Percentiles rank a stretch among this genome's conserved stretches.
These are phyloP conservation scores for Geotrupes spiniger DNA, from an alignment of 2,888 invertebrate species.

Conservation along the genomic window DNA sequence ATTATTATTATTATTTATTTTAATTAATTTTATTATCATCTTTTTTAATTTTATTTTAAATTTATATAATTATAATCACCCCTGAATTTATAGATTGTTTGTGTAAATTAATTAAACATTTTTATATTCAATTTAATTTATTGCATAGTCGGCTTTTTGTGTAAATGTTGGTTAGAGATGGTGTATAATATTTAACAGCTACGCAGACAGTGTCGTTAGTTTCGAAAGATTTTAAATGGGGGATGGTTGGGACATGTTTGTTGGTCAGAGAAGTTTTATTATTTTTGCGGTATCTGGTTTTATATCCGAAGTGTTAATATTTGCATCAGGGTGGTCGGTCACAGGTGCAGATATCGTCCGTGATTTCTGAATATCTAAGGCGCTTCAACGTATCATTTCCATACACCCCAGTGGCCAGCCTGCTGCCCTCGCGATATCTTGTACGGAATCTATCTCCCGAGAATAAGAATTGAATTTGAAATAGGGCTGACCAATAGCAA, in stretches of 20 bases:
- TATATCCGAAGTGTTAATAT: conserved; percentile 45
- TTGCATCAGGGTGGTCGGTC: conserved; percentile 40
- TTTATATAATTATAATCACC: too few relatives aligned
- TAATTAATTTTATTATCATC: too few relatives aligned
- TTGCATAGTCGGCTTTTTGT: too few relatives aligned
- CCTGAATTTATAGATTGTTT: too few relatives aligned
- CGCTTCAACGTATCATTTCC: conserved; percentile 44
- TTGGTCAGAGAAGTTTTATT: conserved; percentile 21
- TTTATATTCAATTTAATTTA: too few relatives aligned
- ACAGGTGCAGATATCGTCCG: conserved; percentile 47
- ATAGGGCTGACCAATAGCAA: conserved; percentile 51
- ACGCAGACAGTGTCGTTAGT: too few relatives aligned
- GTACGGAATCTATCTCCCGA: conserved; percentile 45
- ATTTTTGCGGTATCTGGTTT: conserved; percentile 27
- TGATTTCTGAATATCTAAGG: conserved; percentile 50
- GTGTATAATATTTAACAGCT: too few relatives aligned
- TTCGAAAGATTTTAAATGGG: too few relatives aligned
- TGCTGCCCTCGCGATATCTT: conserved; percentile 40
- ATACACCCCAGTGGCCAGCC: conserved; percentile 46
- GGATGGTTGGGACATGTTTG: not conserved
- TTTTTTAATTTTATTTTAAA: too few relatives aligned
- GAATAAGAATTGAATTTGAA: conserved; percentile 52
- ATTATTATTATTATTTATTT: too few relatives aligned
- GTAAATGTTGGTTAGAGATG: too few relatives aligned
- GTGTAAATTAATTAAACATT: too few relatives aligned